Base-by-base conservation (phyloP, 2,113 vertebrate genomes). In the Ursus arctos region DNA sequence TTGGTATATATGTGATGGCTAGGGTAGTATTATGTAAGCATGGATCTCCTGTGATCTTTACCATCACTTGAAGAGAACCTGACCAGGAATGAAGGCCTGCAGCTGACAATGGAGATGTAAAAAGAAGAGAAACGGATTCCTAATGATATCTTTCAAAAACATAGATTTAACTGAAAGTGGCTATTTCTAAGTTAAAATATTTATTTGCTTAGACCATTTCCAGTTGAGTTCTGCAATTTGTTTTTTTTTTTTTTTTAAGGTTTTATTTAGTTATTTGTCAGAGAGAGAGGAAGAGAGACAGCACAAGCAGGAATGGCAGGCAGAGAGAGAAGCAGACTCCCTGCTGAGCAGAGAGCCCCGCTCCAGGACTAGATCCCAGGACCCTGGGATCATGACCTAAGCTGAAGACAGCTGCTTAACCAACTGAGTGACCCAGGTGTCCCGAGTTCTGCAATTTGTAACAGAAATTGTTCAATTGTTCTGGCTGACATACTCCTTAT, bases 201-300 rank as follows among this genome's bases (percentile, higher is more conserved):
- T 83, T 85, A 88, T 89, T 97, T 95, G n/a, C 21, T 76, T 69
- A 80, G 36, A 67, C 2, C 24, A 55, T 59, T 82, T 95, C 53
- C 51, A 83, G 36, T 89, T 67, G 59, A 72, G n/a, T 71, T 77
- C 63, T 67, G 63, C 31, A 67, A 67, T 16, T 67, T 67, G 14
- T 13, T 67, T 67, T 33, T 40, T 40, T 3, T 67, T 14, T 33
- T 67, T 33, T 63, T 67, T 67, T 33, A 67, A 67, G 63, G 33
- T 67, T 43, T 43, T 43, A 43, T 43, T 67, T 67, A 16, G 14
- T 57, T 33, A 67, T 33, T 67, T 67, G 63, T 67, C 63, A 67
- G 63, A 33, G 31, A 67, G 61, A 63, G 61, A 63, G 43, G 43
- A 43, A 43, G 59, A 61, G 12, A 65, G 63, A 67, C 31, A 67